Percentiles rank a stretch among this genome's conserved stretches.
Evolutionary conservation across 2,797 vertebrate genomes (phyloP).

Genomic region (Parauchenoglanis punctatus): DNA sequence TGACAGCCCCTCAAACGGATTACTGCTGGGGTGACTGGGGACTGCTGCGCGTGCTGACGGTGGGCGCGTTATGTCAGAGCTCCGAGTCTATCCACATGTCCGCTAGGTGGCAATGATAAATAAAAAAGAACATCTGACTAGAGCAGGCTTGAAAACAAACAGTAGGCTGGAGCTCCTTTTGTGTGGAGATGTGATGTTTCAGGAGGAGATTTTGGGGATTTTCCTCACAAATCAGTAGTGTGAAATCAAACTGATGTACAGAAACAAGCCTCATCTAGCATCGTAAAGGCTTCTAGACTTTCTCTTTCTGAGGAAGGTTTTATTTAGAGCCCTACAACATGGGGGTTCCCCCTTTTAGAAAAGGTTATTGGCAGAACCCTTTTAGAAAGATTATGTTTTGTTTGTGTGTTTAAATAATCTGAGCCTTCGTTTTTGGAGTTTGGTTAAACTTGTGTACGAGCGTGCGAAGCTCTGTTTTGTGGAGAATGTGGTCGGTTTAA

Average conservation of each 20-base stretch:
- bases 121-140: background rate
- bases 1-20: constrained; percentile 74
- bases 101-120: constrained; percentile 21
- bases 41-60: constrained; percentile 27
- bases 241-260: background rate
- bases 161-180: constrained; percentile 54
- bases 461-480: background rate
- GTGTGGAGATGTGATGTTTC: constrained; percentile 36
- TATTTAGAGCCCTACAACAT: background rate
- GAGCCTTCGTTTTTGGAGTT: background rate
- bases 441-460: background rate
- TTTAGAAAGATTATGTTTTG: background rate
- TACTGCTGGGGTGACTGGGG: constrained; percentile 66
- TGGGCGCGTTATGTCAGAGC: constrained; percentile 71
- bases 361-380: background rate
- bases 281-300: background rate
- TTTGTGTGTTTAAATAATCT: background rate
- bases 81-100: background rate
- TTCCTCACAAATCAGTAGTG: background rate
- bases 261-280: background rate
- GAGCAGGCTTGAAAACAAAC: constrained; percentile 56
- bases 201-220: background rate
- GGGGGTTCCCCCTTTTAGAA: background rate
- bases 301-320: background rate
- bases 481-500: background rate